Base-by-base conservation (phyloP, 1,140 invertebrate genomes). In the Sycophaga agraensis region DNA sequence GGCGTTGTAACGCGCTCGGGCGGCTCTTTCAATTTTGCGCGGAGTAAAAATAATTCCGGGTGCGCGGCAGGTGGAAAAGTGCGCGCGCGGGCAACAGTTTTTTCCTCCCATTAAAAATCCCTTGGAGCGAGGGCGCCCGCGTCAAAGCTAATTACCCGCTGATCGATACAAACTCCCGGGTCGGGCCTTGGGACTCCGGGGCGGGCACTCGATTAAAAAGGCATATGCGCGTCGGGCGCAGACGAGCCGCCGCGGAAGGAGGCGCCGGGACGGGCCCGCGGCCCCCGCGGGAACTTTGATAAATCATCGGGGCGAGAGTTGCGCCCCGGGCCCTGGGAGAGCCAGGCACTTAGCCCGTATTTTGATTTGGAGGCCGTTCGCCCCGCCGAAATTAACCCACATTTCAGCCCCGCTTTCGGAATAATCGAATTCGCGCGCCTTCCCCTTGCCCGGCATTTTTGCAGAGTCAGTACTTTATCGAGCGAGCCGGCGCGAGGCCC, bases 111-210 rank as follows among this genome's bases (percentile, higher is more conserved):
- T n/a, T n/a, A n/a, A n/a, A n/a, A n/a, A n/a, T n/a, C n/a, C n/a
- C n/a, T n/a, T 4, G 16, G 16, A 46, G 16, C 24, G 48, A 11
- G 31, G 21, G 16, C n/a, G 24, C 40, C 35, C n/a, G 50, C 43
- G 40, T 61, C 50, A 55, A 61, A 61, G 59, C 59, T 61, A 61
- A 61, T 61, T 61, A 61, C 59, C 40, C 43, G 51, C 55, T 61
- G 50, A 61, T 55, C 51, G 59, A 54, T 55, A n/a, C n/a, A 61
- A 55, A 53, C 49, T 53, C 40, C 28, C n/a, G n/a, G n/a, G 26
- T 16, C 9, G 37, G 46, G 16, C 46, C 57, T 59, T 51, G 57
- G 46, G 50, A 59, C 50, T 50, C 46, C 16, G 46, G 43, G 22
- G 34, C 19, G 14, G 12, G 16, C 24, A 59, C 14, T 6, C 4